These are phyloP conservation scores for Emys orbicularis DNA, from an alignment of 2,797 vertebrate species.

Conservation along the genomic window DNA sequence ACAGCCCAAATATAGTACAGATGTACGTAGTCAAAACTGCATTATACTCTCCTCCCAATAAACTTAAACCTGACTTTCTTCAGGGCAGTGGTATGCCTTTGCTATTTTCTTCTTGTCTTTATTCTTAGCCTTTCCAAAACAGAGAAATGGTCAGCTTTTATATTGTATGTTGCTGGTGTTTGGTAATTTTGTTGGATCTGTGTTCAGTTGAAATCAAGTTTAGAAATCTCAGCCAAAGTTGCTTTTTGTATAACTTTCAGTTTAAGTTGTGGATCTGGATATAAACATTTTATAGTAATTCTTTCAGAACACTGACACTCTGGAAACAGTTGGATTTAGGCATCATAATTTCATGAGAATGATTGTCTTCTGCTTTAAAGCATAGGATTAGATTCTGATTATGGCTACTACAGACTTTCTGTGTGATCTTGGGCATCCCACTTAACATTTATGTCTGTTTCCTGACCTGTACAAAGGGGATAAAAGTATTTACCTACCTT, in stretches of 20 bases:
- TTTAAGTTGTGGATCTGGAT: neutral
- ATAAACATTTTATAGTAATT: neutral
- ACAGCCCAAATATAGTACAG: constrained; percentile 44
- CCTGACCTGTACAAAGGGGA: too few species aligned
- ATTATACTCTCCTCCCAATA: neutral
- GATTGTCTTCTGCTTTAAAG: neutral
- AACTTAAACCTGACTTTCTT: neutral
- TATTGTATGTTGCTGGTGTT: neutral
- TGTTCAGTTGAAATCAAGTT: neutral
- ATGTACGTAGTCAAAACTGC: neutral
- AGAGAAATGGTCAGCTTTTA: neutral
- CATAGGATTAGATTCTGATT: neutral
- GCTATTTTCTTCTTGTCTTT: neutral
- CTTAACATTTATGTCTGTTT: neutral
- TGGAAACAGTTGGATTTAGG: neutral
- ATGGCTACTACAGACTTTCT: neutral
- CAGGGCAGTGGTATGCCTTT: neutral
- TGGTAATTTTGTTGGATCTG: neutral
- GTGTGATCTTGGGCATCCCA: neutral
- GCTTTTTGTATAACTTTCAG: neutral
- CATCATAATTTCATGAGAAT: neutral
- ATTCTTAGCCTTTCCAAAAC: neutral
- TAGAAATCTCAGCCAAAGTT: neutral
- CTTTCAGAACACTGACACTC: neutral
- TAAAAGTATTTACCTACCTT: neutral